These are phyloP conservation scores for Candidula unifasciata DNA, from an alignment of 2,888 invertebrate species.

Conservation along the genomic window DNA sequence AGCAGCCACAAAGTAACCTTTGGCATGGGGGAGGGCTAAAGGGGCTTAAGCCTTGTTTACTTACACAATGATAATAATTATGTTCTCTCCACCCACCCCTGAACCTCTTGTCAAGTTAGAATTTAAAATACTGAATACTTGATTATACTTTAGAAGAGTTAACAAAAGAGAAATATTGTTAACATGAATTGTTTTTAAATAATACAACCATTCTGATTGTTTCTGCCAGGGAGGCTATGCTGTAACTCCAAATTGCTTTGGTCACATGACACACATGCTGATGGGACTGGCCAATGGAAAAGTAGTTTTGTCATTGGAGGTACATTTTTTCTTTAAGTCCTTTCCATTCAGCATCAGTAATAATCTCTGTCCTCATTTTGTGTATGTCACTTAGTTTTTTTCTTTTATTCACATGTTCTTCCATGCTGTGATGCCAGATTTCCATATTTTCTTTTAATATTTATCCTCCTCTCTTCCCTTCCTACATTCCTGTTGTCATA, in stretches of 20 bases:
- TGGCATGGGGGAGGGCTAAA: no score
- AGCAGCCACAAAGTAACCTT: no score
- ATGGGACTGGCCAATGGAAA: conserved; percentile 89
- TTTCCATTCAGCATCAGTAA: no score
- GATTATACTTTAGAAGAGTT: neutral
- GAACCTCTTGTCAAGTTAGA: no score
- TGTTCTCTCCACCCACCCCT: no score
- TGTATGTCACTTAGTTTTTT: neutral
- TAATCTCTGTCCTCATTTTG: neutral
- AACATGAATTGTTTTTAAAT: neutral
- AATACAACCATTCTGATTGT: neutral
- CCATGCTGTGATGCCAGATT: no score
- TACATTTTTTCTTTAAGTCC: no score
- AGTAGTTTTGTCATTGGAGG: conserved; percentile 78
- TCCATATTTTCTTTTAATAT: no score
- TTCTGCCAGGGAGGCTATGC: conserved; percentile 84
- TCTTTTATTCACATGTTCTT: neutral
- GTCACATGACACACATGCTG: conserved; percentile 91
- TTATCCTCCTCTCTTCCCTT: no score
- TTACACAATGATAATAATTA: no score
- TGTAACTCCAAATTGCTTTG: conserved; percentile 93
- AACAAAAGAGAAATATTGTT: neutral
- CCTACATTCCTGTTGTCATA: no score
- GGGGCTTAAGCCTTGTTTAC: no score
- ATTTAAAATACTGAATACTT: neutral